phyloP scores from a whole-genome alignment of 2,797 vertebrate species.

The Phoebastria nigripes region DNA sequence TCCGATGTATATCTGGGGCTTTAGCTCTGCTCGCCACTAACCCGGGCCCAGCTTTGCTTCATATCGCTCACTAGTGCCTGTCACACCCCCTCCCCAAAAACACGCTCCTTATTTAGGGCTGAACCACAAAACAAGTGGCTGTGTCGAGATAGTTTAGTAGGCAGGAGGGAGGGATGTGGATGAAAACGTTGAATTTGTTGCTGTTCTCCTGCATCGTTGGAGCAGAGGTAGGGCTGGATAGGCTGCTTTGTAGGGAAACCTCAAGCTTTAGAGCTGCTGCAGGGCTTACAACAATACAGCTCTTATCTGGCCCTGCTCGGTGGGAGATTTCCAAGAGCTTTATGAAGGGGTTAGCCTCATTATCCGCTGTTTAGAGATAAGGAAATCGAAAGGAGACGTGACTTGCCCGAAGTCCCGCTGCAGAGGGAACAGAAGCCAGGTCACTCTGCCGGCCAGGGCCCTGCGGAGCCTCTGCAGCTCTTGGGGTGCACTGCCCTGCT shows the following conservation, averaged over 20 bases:
- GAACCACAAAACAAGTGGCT: neutral
- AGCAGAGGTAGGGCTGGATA: neutral
- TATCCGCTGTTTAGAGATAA: neutral
- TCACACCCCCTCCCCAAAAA: neutral
- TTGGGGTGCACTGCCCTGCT: neutral
- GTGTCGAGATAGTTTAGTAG: neutral
- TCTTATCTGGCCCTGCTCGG: neutral
- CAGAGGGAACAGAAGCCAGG: neutral
- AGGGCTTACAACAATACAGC: neutral
- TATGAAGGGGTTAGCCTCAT: neutral
- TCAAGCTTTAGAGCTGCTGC: neutral
- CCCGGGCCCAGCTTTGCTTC: neutral
- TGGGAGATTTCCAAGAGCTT: constrained; percentile 22
- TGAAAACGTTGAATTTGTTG: neutral
- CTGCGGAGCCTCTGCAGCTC: neutral
- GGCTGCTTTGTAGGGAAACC: neutral
- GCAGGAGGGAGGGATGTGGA: neutral
- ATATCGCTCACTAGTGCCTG: neutral
- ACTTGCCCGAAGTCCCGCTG: neutral
- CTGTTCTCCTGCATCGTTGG: accelerated
- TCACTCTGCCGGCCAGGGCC: accelerated
- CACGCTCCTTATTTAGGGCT: neutral
- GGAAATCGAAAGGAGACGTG: neutral
- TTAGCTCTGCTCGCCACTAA: constrained; percentile 12
- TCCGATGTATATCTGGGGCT: constrained; percentile 39